These are phyloP conservation scores for Irena cyanogastra DNA, from an alignment of 2,113 vertebrate genomes.

Conservation along the genomic window DNA sequence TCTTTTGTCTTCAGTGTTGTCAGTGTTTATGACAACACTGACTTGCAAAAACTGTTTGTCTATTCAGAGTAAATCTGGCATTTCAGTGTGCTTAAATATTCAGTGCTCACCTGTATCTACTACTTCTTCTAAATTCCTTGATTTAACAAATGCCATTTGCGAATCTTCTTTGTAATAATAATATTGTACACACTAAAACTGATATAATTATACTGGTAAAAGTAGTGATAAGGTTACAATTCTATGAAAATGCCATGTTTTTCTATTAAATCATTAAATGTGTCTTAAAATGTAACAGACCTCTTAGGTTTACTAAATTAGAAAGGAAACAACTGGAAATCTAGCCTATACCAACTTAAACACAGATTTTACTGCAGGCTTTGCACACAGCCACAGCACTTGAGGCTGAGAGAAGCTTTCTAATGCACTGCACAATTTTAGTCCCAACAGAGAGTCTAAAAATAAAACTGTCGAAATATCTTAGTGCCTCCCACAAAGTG, in stretches of 20 bases:
- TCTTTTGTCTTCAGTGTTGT: background rate
- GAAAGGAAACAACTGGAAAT: background rate
- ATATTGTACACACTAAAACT: background rate
- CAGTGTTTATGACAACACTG: background rate
- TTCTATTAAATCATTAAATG: background rate
- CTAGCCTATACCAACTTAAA: background rate
- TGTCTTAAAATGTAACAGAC: background rate
- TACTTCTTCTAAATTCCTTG: background rate
- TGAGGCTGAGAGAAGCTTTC: background rate
- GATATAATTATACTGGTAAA: background rate
- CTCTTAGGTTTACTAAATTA: background rate
- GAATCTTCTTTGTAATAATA: background rate
- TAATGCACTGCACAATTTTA: background rate
- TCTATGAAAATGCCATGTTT: background rate
- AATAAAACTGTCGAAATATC: background rate
- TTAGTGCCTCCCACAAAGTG: background rate
- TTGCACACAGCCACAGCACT: background rate
- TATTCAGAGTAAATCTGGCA: background rate
- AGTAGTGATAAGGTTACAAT: background rate
- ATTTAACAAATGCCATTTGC: background rate
- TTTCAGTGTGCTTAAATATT: background rate
- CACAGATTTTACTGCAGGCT: background rate
- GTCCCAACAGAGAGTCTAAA: conserved; percentile 6
- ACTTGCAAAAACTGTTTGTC: background rate
- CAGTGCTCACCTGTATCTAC: background rate